Evolutionary conservation across 2,797 vertebrate species (phyloP).

Genomic region (Helicolenus hilgendorfi): DNA sequence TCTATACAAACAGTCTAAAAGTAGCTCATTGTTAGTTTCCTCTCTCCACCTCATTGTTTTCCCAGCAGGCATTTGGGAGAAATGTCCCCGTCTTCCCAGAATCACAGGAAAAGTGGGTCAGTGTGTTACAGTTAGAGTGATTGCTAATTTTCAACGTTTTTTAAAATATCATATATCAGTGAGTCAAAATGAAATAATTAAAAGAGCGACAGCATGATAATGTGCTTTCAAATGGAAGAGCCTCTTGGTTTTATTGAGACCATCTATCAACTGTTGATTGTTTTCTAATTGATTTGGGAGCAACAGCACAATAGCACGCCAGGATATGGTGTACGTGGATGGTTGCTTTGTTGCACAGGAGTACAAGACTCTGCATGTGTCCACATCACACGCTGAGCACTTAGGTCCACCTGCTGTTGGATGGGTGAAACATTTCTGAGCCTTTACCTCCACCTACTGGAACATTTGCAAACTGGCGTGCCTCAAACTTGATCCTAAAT

Average conservation of each 20-base stretch:
- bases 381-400: not conserved
- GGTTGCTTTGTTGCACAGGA: not conserved
- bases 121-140: not conserved
- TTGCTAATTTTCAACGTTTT: not conserved
- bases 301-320: not conserved
- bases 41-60: constrained; percentile 31
- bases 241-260: not conserved
- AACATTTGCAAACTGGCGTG: not conserved
- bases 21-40: constrained; percentile 24
- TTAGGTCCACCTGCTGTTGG: not conserved
- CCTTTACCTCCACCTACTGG: constrained; percentile 68
- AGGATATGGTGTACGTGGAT: not conserved
- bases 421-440: constrained; percentile 3
- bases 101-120: not conserved
- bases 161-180: not conserved
- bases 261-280: not conserved
- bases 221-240: not conserved
- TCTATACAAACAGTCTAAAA: constrained; percentile 34
- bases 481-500: not conserved
- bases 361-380: not conserved
- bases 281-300: constrained; percentile 11
- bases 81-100: constrained; percentile 10
- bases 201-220: not conserved
- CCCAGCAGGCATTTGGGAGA: not conserved
- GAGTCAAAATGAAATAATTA: not conserved